Evolutionary conservation across 2,113 vertebrate genomes (phyloP).

Genomic region (Ptychochromis oligacanthus): DNA sequence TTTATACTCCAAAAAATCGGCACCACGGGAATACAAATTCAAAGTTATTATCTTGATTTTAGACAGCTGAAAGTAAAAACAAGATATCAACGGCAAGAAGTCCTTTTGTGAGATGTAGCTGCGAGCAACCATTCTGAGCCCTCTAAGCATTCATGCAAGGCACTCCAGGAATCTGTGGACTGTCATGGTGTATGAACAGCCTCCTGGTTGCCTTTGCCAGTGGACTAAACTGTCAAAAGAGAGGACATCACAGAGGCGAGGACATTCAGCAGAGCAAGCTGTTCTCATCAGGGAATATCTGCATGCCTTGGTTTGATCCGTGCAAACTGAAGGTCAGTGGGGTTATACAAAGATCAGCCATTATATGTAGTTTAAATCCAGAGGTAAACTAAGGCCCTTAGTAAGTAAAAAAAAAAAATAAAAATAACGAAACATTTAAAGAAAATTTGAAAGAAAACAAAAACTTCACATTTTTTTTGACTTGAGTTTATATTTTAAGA

Average conservation of each 20-base stretch:
- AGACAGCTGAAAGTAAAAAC: conserved; percentile 29
- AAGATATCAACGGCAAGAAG: conserved; percentile 23
- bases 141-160: conserved; percentile 53
- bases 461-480: too few relatives aligned
- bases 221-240: conserved; percentile 62
- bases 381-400: neutral
- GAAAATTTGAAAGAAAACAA: too few relatives aligned
- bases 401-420: neutral
- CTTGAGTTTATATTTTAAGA: neutral
- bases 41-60: conserved; percentile 19
- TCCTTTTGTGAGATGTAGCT: conserved; percentile 49
- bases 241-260: conserved; percentile 46
- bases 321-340: conserved; percentile 11
- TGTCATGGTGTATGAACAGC: conserved; percentile 58
- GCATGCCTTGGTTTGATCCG: conserved; percentile 46
- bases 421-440: neutral
- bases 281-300: conserved; percentile 42
- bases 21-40: conserved; percentile 32
- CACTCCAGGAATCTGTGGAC: conserved; percentile 67
- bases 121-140: conserved; percentile 54
- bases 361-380: conserved; percentile 15
- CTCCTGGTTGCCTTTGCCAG: conserved; percentile 42
- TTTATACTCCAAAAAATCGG: conserved; percentile 43
- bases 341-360: conserved; percentile 21
- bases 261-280: conserved; percentile 48